These are phyloP conservation scores for Enteromius anoplus DNA, from an alignment of 2,797 vertebrate species.

Conservation along the genomic window DNA sequence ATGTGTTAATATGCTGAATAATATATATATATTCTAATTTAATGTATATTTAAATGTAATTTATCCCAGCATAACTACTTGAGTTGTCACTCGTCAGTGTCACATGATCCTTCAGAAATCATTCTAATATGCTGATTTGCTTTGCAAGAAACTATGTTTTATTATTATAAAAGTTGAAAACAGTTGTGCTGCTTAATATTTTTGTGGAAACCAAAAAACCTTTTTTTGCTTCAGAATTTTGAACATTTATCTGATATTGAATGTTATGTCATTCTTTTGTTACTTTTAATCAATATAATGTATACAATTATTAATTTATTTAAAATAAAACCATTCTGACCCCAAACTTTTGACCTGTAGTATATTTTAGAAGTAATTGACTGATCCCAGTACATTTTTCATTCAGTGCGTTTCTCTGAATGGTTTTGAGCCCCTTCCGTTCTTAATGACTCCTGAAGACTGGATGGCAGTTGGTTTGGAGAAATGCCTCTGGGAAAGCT, in stretches of 20 bases:
- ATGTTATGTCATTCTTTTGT: neutral
- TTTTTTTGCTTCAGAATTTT: neutral
- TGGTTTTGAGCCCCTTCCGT: constrained; percentile 40
- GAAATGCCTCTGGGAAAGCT: constrained; percentile 51
- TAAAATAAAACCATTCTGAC: neutral
- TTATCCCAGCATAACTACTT: neutral
- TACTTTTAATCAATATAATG: neutral
- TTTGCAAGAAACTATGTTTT: neutral
- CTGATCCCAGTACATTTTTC: neutral
- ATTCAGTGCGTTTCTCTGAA: constrained; percentile 39
- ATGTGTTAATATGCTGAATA: too few species aligned
- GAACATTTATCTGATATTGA: neutral
- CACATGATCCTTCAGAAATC: neutral
- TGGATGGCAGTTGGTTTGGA: constrained; percentile 41
- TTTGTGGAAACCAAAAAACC: neutral
- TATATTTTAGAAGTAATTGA: constrained; percentile 1
- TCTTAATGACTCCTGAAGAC: constrained; percentile 51
- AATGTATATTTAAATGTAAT: too few species aligned
- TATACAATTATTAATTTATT: neutral
- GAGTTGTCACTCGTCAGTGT: neutral
- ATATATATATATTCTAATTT: too few species aligned
- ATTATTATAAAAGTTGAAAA: neutral
- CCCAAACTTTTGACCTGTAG: neutral
- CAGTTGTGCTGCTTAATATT: neutral
- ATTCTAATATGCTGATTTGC: neutral